Evolutionary conservation across 2,113 vertebrate species (phyloP).

Genomic region (Erinaceus europaeus): DNA sequence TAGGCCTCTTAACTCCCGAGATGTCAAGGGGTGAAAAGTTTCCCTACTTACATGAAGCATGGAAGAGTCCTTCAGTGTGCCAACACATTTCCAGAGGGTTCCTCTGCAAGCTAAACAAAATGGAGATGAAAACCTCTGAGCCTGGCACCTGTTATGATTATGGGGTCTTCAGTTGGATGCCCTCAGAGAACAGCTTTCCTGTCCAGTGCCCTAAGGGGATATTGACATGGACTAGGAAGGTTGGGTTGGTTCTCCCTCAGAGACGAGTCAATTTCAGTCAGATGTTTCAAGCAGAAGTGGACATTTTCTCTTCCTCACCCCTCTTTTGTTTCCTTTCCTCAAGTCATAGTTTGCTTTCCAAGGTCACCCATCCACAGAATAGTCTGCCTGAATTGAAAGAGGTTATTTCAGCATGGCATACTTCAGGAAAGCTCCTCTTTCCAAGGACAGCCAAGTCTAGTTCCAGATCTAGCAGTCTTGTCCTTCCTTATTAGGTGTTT

Average conservation of each 20-base stretch:
- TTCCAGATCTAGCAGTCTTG: background rate
- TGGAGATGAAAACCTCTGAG: background rate
- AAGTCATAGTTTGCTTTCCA: background rate
- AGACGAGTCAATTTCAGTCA: background rate
- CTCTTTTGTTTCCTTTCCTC: background rate
- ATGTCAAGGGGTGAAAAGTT: background rate
- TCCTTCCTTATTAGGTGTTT: background rate
- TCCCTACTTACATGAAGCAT: background rate
- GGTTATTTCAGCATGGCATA: background rate
- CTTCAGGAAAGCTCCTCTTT: background rate
- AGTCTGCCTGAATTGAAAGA: background rate
- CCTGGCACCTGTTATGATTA: background rate
- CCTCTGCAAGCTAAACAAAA: background rate
- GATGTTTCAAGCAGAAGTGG: background rate
- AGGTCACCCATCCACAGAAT: background rate
- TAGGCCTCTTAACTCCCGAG: too few relatives aligned
- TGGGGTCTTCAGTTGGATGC: background rate
- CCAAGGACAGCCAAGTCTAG: background rate
- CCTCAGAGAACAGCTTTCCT: background rate
- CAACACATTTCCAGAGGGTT: background rate
- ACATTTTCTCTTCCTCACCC: background rate
- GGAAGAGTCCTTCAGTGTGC: background rate
- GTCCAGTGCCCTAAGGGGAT: background rate
- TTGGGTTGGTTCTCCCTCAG: background rate
- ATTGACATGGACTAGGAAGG: background rate